Evolutionary conservation across 2,888 invertebrate species (phyloP), one percentile per base, ranked within the genome.

Genomic region (Lysandra coridon): DNA sequence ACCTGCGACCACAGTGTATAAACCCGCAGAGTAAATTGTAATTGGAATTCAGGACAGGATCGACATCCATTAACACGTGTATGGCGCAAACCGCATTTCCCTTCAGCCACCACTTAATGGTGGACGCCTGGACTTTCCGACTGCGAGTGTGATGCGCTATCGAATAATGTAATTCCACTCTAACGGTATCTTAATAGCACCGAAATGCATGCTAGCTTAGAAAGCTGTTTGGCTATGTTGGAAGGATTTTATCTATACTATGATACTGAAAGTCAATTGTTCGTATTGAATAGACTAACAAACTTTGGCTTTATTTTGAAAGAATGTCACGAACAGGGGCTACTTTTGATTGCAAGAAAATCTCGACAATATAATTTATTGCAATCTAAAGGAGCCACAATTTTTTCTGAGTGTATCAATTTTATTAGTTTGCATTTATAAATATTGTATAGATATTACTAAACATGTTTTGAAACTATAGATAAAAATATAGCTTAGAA

Each of bases 71-170:
- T 87, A 85, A 82, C 82, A 81, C 80, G 82, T 82, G 81, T 83
- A 82, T 82, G 81, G 82, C 83, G 82, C 83, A 85, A 84, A 85
- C 87, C 85, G 81, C 86, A 86, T 85, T 86, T 83, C 84, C 81
- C 83, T 85, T 80, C 83, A 85, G 86, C 86, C 86, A 87, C 85
- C 87, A 85, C 87, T 85, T 85, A 85, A 85, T 83, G 84, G 84
- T 81, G 78, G 81, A 82, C 73, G 83, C 84, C 84, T 81, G 78
- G 81, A 81, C 76, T 83, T 80, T 79, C 53, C 82, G 83, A 85
- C 87, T 87, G 84, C 85, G 82, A 78, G 73, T 78, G 40, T 69
- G 78, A 57, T 69, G 64, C 37, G 78, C 78, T 57, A 73, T 60
- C 57, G 60, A 74, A 37, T 79, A 60, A 79, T 62, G 73, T 74